Evolutionary conservation across 92 coral and sea anemone genomes (phyloP).

Genomic region (Metridium senile): DNA sequence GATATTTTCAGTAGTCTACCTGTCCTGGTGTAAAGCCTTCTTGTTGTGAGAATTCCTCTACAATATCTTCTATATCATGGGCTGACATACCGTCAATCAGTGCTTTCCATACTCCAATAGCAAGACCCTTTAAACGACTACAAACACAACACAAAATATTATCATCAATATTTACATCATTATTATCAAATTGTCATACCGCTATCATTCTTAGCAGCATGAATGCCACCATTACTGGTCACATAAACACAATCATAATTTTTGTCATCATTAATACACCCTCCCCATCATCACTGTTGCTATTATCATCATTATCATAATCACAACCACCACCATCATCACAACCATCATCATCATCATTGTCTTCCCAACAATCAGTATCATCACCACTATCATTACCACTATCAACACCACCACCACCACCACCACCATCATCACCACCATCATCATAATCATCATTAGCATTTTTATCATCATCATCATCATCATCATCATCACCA

Average conservation of each 20-base stretch:
- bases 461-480: not conserved
- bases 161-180: not conserved
- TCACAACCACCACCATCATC: not conserved
- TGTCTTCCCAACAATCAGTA: not conserved
- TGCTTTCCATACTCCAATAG: slow-evolving; percentile 61
- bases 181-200: too few relatives aligned
- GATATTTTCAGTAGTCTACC: slow-evolving; percentile 50
- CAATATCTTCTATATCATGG: slow-evolving; percentile 58
- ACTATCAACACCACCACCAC: too few relatives aligned
- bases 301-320: not conserved
- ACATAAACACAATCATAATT: not conserved
- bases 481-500: not conserved
- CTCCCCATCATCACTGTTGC: not conserved
- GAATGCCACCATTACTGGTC: not conserved
- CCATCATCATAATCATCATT: not conserved
- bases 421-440: not conserved
- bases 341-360: too few relatives aligned
- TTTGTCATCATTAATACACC: not conserved
- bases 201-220: too few relatives aligned
- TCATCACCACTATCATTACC: not conserved
- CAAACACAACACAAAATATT: not conserved
- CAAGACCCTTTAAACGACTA: slow-evolving; percentile 67
- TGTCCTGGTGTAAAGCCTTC: slow-evolving; percentile 69
- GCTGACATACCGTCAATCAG: slow-evolving; percentile 45
- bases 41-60: slow-evolving; percentile 57